A percentile compares a stretch with the other conserved stretches of the same genome.
Conservation (phyloP, 2,113 vertebrate species). For the Coregonus clupeaformis region DNA sequence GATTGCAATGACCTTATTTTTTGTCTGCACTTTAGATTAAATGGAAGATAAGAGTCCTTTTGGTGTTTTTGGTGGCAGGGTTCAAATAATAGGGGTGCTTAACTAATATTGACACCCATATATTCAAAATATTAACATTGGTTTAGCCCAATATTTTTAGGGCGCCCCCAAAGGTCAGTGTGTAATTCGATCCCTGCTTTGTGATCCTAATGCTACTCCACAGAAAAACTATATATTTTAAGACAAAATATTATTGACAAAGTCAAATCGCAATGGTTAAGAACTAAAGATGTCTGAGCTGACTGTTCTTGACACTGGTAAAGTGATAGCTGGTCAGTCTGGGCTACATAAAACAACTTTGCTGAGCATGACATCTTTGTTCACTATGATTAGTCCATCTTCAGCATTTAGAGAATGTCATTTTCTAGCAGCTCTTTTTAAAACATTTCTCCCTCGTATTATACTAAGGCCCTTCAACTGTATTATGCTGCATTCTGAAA, state of each 20-base stretch:
- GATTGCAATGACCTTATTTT: neutral
- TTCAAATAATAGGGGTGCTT: no score
- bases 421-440: conserved; percentile 43
- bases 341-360: neutral
- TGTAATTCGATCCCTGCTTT: neutral
- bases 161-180: no score
- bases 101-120: no score
- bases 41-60: neutral
- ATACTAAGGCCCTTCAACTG: conserved; percentile 29
- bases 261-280: neutral
- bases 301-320: neutral
- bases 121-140: no score
- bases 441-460: conserved; percentile 61
- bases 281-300: neutral
- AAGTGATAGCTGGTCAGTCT: neutral
- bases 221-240: neutral
- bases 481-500: conserved; percentile 60
- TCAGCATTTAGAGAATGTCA: conserved; percentile 60
- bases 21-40: neutral
- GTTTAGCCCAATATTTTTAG: no score
- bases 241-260: neutral
- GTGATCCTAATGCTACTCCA: neutral
- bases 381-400: conserved; percentile 30
- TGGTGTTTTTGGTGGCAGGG: neutral
- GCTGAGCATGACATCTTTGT: conserved; percentile 37